These are phyloP conservation scores for Caracal caracal DNA, from an alignment of 2,113 vertebrate genomes.

Conservation along the genomic window DNA sequence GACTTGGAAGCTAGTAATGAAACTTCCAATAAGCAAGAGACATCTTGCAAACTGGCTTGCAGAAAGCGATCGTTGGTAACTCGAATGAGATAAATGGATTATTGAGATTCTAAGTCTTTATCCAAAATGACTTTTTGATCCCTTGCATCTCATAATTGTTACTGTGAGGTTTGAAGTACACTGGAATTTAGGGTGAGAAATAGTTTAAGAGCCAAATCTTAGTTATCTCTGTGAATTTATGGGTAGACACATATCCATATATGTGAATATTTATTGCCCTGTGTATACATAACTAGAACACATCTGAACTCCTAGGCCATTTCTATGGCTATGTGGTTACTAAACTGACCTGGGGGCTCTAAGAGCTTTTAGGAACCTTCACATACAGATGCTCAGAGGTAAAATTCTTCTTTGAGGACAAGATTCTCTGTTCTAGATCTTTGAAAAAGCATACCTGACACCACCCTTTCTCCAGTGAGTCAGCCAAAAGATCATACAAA, in stretches of 20 bases:
- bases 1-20: constrained; percentile 34
- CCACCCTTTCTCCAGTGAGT: background rate
- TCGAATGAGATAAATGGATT: background rate
- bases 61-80: constrained; percentile 34
- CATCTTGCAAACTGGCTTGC: background rate
- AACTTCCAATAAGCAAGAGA: background rate
- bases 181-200: background rate
- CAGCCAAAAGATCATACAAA: background rate
- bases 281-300: background rate
- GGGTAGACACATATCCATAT: background rate
- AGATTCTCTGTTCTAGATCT: background rate
- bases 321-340: background rate
- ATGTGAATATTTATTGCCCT: background rate
- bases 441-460: background rate
- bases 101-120: constrained; percentile 38
- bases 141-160: background rate
- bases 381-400: background rate
- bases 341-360: background rate
- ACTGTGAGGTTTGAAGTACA: background rate
- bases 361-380: background rate
- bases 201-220: background rate
- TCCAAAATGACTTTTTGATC: constrained; percentile 33
- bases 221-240: background rate
- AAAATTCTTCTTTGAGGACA: background rate
- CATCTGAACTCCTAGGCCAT: background rate